Percentiles rank a stretch among this genome's conserved stretches.
Conservation (phyloP, 2,888 invertebrate genomes). For the Saturnia pavonia region DNA sequence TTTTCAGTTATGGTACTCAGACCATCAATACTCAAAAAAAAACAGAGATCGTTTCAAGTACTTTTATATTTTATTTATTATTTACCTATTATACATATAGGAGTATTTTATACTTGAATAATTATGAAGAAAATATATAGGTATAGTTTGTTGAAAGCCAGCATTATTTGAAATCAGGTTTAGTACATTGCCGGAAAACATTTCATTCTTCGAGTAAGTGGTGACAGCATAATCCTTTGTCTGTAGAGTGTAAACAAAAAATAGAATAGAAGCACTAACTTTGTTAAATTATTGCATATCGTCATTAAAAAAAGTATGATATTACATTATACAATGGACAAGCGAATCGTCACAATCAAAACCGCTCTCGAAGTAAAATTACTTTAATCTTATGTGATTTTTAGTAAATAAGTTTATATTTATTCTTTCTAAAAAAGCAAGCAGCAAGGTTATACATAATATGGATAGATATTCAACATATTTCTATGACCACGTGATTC, state of each 20-base stretch:
- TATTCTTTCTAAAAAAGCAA: background rate
- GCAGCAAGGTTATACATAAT: background rate
- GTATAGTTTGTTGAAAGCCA: too few species aligned
- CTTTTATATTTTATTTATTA: background rate
- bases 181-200: background rate
- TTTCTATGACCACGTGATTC: constrained; percentile 14
- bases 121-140: too few species aligned
- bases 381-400: background rate
- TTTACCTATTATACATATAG: too few species aligned
- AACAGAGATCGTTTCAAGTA: background rate
- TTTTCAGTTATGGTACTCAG: background rate
- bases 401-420: background rate
- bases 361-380: background rate
- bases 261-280: background rate
- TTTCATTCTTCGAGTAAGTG: background rate
- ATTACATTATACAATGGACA: background rate
- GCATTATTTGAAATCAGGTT: background rate
- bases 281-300: background rate
- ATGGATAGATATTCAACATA: background rate
- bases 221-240: background rate
- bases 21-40: background rate
- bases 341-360: too few species aligned
- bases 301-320: background rate
- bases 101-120: too few species aligned
- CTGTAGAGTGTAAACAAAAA: background rate